These are phyloP conservation scores for Muscicapa comitata DNA, from an alignment of 2,797 vertebrate species.

Conservation along the genomic window DNA sequence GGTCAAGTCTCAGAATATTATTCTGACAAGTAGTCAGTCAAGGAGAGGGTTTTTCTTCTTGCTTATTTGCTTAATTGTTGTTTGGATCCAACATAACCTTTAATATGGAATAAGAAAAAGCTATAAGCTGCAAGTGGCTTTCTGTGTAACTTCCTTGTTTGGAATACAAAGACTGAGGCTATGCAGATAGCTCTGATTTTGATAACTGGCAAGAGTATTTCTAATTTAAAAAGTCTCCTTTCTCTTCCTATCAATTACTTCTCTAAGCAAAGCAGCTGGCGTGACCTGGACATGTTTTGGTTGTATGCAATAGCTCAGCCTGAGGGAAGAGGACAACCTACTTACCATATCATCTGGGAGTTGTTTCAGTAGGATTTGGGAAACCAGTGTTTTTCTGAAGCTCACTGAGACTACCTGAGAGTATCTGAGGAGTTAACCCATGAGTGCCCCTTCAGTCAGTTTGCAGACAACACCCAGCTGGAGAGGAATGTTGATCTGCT, in stretches of 20 bases:
- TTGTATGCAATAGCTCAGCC: neutral
- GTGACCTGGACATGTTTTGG: neutral
- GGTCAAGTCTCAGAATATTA: neutral
- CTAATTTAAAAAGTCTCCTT: neutral
- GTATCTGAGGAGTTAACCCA: neutral
- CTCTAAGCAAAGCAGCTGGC: neutral
- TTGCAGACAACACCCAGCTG: neutral
- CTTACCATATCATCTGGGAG: neutral
- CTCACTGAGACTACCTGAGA: neutral
- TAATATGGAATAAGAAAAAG: neutral
- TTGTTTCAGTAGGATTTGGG: neutral
- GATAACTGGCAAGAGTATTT: neutral
- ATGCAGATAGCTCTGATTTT: neutral
- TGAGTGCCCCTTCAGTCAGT: neutral
- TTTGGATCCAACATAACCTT: neutral
- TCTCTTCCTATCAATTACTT: neutral
- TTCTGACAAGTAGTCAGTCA: neutral
- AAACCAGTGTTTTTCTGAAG: neutral
- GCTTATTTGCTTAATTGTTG: neutral
- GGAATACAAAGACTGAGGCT: neutral
- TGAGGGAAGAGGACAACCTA: constrained; percentile 7
- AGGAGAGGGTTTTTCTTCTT: neutral
- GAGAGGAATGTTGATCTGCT: neutral
- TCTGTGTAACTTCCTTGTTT: neutral
- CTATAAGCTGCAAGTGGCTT: neutral